Percentiles rank a stretch among this genome's conserved stretches.
Evolutionary conservation across 2,113 vertebrate genomes (phyloP).

Genomic region (Pseudonaja textilis): DNA sequence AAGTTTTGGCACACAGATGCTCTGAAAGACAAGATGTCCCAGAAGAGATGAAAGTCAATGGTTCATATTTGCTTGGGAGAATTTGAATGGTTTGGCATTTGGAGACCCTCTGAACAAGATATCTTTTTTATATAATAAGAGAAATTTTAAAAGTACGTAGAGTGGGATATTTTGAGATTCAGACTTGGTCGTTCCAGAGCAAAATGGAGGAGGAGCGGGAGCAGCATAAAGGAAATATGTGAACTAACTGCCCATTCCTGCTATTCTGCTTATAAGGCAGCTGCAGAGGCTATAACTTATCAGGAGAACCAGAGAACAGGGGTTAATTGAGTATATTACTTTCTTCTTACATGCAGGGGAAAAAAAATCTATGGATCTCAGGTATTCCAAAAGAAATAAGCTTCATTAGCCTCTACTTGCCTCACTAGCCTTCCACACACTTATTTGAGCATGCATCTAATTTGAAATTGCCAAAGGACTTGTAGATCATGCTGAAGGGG

Average conservation of each 20-base stretch:
- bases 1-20: not conserved
- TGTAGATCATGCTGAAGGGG: not conserved
- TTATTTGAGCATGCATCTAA: not conserved
- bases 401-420: not conserved
- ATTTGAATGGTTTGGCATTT: accelerated
- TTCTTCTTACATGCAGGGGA: not conserved
- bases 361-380: not conserved
- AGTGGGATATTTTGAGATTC: not conserved
- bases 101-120: not conserved
- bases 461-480: not conserved
- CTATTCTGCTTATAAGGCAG: not conserved
- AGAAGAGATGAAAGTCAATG: not conserved
- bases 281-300: not conserved
- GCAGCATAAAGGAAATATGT: not conserved
- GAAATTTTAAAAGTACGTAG: not conserved
- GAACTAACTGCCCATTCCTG: not conserved
- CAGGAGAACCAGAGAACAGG: not conserved
- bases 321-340: not conserved
- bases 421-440: not conserved
- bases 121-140: not conserved
- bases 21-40: not conserved
- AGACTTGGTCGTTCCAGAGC: not conserved
- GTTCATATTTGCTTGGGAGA: not conserved
- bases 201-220: not conserved
- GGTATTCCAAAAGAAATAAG: not conserved